Conservation (phyloP, 1,140 invertebrate genomes). For the Homalodisca vitripennis region DNA sequence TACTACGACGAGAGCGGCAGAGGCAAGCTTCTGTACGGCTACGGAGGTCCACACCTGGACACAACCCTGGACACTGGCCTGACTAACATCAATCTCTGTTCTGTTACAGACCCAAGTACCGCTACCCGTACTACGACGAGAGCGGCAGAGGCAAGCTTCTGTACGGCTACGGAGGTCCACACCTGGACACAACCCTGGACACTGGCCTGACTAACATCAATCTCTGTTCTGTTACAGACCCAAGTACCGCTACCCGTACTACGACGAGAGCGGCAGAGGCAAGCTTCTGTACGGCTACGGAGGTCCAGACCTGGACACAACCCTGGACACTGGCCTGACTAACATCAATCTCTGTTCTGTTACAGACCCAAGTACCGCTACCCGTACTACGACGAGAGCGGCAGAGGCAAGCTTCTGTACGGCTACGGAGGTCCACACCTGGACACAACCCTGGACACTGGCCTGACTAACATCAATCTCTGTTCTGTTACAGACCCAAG, state of each 20-base stretch:
- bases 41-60: constrained; percentile 79
- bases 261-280: constrained; percentile 81
- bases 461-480: too few species aligned
- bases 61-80: too few species aligned
- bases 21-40: constrained; percentile 82
- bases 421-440: constrained; percentile 82
- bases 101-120: constrained; percentile 75
- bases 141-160: constrained; percentile 79
- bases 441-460: too few species aligned
- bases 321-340: too few species aligned
- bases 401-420: constrained; percentile 78
- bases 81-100: constrained; percentile 31
- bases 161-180: constrained; percentile 83
- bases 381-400: constrained; percentile 86
- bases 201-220: too few species aligned
- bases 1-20: constrained; percentile 86
- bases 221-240: constrained; percentile 60
- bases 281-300: constrained; percentile 85
- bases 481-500: constrained; percentile 66
- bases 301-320: constrained; percentile 74
- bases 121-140: constrained; percentile 88
- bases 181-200: too few species aligned
- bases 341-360: constrained; percentile 42
- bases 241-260: constrained; percentile 86
- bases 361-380: constrained; percentile 83